Evolutionary conservation across 2,888 invertebrate species (phyloP).

Genomic region (Brachylomia viminalis): DNA sequence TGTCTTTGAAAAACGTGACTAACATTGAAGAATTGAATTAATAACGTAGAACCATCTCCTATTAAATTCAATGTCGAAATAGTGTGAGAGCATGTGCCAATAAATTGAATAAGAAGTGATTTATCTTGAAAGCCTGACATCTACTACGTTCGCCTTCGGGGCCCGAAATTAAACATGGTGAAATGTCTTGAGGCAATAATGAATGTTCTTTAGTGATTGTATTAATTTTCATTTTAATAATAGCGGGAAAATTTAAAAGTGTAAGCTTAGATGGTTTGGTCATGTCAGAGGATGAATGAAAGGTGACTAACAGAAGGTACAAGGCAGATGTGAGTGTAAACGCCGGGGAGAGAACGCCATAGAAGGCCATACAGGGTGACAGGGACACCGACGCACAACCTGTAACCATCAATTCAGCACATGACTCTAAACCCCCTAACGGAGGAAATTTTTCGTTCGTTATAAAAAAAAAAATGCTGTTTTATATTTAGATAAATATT

Average conservation of each 20-base stretch:
- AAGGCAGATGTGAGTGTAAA: no score
- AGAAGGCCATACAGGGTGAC: no score
- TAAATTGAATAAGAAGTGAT: conserved; percentile 69
- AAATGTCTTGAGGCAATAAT: conserved; percentile 27
- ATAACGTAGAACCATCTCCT: conserved; percentile 14
- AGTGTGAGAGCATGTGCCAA: conserved; percentile 64
- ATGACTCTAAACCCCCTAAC: no score
- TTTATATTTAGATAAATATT: no score
- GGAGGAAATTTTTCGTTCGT: no score
- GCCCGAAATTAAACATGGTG: conserved; percentile 11
- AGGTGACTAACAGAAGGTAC: background rate
- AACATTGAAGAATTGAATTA: conserved; percentile 11
- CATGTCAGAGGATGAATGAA: background rate
- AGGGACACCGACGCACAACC: no score
- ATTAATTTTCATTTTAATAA: background rate
- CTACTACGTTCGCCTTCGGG: conserved; percentile 42
- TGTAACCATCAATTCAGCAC: no score
- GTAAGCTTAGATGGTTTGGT: background rate
- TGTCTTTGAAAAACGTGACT: background rate
- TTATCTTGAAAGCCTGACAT: conserved; percentile 66
- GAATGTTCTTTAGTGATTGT: background rate
- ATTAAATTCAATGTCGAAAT: conserved; percentile 60
- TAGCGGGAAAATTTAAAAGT: background rate
- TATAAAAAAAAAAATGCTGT: no score
- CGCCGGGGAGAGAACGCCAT: no score